Conservation (phyloP, 2,888 invertebrate species). For the Drosophila acutilabella region DNA sequence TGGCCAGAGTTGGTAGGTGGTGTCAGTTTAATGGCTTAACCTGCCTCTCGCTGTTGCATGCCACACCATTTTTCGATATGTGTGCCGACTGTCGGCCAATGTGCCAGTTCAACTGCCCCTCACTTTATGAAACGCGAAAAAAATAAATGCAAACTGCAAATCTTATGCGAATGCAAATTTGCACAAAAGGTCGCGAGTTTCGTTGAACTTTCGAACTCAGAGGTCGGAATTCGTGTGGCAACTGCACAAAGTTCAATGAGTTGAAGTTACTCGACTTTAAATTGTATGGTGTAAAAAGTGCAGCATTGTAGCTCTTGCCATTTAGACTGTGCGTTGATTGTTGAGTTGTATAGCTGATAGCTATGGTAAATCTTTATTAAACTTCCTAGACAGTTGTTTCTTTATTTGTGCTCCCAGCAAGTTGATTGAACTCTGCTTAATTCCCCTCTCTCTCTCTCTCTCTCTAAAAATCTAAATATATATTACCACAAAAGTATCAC, state of each 20-base stretch:
- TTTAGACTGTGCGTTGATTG: too few relatives aligned
- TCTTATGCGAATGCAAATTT: constrained; percentile 55
- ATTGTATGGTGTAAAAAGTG: not conserved
- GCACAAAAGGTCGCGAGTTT: constrained; percentile 35
- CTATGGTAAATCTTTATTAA: not conserved
- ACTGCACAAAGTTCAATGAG: not conserved
- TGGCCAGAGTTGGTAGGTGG: constrained; percentile 22
- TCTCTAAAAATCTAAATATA: not conserved
- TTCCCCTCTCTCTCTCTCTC: not conserved
- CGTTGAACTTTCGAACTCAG: constrained; percentile 46
- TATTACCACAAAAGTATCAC: constrained; percentile 20
- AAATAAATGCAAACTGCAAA: constrained; percentile 15
- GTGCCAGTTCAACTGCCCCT: constrained; percentile 40
- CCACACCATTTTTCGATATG: constrained; percentile 38
- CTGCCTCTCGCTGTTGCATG: constrained; percentile 48
- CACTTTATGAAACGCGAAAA: too few relatives aligned
- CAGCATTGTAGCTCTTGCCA: not conserved
- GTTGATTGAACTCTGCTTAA: constrained; percentile 17
- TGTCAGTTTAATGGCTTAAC: constrained; percentile 39
- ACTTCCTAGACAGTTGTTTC: not conserved
- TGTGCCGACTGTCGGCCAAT: constrained; percentile 59
- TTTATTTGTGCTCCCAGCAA: not conserved
- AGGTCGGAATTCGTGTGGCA: constrained; percentile 20
- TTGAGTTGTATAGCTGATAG: too few relatives aligned
- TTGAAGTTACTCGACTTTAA: not conserved